Evolutionary conservation across 1,140 invertebrate species (phyloP), one percentile per base, ranked within the genome.

Genomic region (Lepidurus apus): DNA sequence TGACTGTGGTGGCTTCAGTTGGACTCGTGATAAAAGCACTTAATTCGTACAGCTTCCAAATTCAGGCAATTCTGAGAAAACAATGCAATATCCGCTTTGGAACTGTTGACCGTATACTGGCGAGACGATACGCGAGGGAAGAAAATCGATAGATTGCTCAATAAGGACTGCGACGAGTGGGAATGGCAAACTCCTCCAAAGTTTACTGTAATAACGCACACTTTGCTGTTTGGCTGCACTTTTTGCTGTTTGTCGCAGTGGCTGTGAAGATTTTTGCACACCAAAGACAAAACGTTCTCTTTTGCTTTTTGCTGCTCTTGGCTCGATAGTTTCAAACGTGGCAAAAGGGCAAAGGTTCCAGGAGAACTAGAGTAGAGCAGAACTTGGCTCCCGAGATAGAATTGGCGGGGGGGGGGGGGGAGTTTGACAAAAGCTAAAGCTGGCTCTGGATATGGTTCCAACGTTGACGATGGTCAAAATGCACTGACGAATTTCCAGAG

Each of bases 361-460:
- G 53, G 9, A 65, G 53, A 65, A 65, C 53, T 65, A 65, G n/a
- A 65, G 53, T n/a, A 9, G 53, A 65, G 17, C 53, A 21, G 53
- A 65, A 65, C 53, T 65, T 65, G 53, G 53, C 53, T 65, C 53
- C 53, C 53, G 53, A 65, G 53, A 65, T 65, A 65, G 53, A 9
- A 65, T 5, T 65, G 53, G 53, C 17, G 17, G 53, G 4, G 1
- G 21, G 6, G 47, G 11, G 47, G 47, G 0, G 53, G 53, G 17
- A 13, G 13, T 13, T 13, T 7, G 53, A 65, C 53, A 21, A 65
- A 65, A n/a, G 53, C 53, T 65, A 9, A 13, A 21, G 53, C n/a
- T 9, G 21, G 2, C 13, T 9, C 13, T 65, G 53, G 45, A 21
- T 17, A n/a, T 65, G 4, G 53, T 65, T 65, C 53, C 17, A 65